Base-by-base conservation (phyloP, 2,797 vertebrate genomes). In the Podargus strigoides region DNA sequence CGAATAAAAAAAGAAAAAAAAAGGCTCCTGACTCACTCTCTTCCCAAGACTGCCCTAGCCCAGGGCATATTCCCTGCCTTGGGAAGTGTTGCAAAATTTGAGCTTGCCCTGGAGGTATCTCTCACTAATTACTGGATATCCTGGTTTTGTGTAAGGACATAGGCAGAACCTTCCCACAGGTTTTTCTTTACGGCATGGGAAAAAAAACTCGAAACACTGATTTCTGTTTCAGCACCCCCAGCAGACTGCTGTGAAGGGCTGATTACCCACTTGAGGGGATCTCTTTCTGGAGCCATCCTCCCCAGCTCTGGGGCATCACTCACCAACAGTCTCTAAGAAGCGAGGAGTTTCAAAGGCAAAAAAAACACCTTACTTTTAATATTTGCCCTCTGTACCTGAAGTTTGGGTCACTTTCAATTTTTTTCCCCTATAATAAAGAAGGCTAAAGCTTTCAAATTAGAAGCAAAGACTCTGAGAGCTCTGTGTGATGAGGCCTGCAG, bases 1-100 rank as follows among this genome's bases (percentile, higher is more conserved):
- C 36, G 56, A n/a, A n/a, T n/a, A 8, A 4, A 28, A 6, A 24
- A 44, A 26, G 7, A 19, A 55, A 44, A 53, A 44, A 68, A 27
- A 17, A 13, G 16, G 34, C 74, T 90, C 12, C 90, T 95, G 96
- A 96, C 87, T 96, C 94, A 96, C 72, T 67, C 39, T 89, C 94
- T 96, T 96, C 93, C 93, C 95, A 96, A 96, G 94, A 94, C 95
- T 96, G 96, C 96, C 96, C 96, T 94, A 89, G 96, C 96, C 92
- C 55, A 64, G 41, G 74, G 95, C 94, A 28, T 60, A 84, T 86
- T 95, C 94, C 70, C 95, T 95, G 94, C 94, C 94, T 97, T 96
- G 92, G 95, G 95, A 96, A 96, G 92, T 94, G 77, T 96, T 95
- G 94, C 92, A 92, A 96, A 96, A 95, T 94, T 73, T 36, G 87